Conservation (phyloP, 30 jellyfish, hydroid and myxozoan species). For the Cassiopea andromeda region DNA sequence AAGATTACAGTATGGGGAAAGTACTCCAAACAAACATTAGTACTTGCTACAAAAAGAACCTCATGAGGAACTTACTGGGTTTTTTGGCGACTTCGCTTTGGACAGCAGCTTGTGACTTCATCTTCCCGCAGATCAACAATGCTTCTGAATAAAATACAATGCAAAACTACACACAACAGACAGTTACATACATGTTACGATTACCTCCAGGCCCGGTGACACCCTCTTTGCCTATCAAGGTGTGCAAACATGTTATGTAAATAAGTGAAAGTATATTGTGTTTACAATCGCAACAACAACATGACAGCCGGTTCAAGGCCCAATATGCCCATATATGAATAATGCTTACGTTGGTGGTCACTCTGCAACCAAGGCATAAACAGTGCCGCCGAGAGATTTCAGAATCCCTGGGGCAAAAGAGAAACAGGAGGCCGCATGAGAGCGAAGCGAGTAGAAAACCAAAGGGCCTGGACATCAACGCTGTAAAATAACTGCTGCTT, state of each 20-base stretch:
- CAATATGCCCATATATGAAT: neutral
- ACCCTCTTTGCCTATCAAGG: neutral
- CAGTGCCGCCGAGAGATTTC: neutral
- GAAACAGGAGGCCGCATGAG: too few species aligned
- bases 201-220: slow-evolving; percentile 14
- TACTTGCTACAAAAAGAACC: neutral
- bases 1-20: too few species aligned
- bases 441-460: too few species aligned
- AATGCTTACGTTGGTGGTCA: neutral
- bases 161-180: neutral
- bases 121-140: slow-evolving; percentile 3
- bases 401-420: too few species aligned
- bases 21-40: neutral
- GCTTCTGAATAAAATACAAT: neutral
- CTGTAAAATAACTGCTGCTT: too few species aligned
- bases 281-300: neutral
- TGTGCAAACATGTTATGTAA: neutral
- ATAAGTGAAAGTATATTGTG: neutral
- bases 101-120: slow-evolving; percentile 11
- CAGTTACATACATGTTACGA: neutral
- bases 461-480: too few species aligned
- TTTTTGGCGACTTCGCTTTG: slow-evolving; percentile 15
- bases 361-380: neutral
- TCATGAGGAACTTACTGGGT: slow-evolving; percentile 4
- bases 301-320: neutral